These are phyloP conservation scores for Rhinoptilus africanus DNA, from an alignment of 2,113 vertebrate genomes.

Conservation along the genomic window DNA sequence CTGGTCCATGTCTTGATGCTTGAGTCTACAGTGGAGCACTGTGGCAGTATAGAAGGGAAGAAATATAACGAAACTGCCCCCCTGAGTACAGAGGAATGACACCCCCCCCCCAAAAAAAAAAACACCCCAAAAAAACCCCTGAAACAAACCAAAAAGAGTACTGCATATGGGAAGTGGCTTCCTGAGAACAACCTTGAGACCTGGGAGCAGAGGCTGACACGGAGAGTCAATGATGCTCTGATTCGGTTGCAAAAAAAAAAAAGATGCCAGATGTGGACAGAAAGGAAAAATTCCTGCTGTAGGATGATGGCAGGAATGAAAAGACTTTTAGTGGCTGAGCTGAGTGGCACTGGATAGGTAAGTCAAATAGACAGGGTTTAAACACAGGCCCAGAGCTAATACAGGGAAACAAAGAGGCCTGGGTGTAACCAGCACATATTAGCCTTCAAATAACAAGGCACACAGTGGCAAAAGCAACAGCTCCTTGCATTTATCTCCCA, in stretches of 20 bases:
- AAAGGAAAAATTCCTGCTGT: not conserved
- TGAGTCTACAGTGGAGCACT: not conserved
- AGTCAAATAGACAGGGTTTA: not conserved
- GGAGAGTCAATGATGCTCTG: not conserved
- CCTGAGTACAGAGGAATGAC: not conserved
- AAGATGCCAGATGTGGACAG: not conserved
- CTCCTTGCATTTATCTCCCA: not conserved
- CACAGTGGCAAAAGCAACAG: not conserved
- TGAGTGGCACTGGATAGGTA: not conserved
- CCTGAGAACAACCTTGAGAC: not conserved
- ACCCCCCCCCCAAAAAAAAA: not conserved
- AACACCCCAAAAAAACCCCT: not conserved
- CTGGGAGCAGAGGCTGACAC: rapidly evolving
- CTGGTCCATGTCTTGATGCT: not conserved
- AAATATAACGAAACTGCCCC: not conserved
- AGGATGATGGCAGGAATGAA: not conserved
- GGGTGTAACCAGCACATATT: not conserved
- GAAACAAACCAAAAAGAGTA: not conserved
- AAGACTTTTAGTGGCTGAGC: not conserved
- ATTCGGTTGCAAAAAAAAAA: not conserved
- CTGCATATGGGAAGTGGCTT: not conserved
- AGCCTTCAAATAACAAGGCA: not conserved
- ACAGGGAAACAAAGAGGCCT: not conserved
- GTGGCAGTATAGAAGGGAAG: not conserved
- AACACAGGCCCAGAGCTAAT: not conserved